Base-by-base conservation (phyloP, 1,140 invertebrate species). In the Helicoverpa armigera region DNA sequence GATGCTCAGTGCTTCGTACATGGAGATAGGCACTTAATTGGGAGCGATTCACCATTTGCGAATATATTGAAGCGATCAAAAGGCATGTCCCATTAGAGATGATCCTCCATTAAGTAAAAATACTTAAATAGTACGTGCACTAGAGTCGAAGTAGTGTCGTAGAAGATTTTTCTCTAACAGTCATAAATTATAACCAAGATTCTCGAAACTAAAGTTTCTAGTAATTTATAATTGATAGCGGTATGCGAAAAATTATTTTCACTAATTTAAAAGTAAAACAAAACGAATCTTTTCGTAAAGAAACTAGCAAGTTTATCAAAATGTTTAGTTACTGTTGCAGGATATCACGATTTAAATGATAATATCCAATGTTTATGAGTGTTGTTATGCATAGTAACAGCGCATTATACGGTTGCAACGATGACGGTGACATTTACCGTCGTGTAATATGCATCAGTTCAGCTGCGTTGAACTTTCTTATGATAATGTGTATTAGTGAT, bases 1-100 rank as follows among this genome's bases (percentile, higher is more conserved):
- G 61, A 69, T 70, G 73, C n/a, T 60, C 56, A 12, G 16, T 58
- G 23, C 31, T 31, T 61, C 65, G 50, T 81, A 81, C 65, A 83
- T 50, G 77, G 82, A 69, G 54, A 75, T 76, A 70, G 58, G n/a
- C 31, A 69, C 63, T 63, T 82, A 79, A 79, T 79, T 82, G 63
- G 63, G 75, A 70, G 12, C 65, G 65, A 80, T 81, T 79, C 53
- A 73, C 70, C 70, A 73, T 81, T 70, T 74, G 80, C 35, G 60
- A 83, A 81, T 65, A 83, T 72, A 82, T 77, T 74, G 51, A 67
- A 76, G 7, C 31, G 35, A 61, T 58, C 70, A 58, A 43, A 23
- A 56, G 56, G 48, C 14, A 13, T 43, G 53, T 58, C 9, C 53
- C 13, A 56, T 73, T 73, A 73, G 69, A 72, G 50, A 72, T 43